Conservation (phyloP, 2,888 invertebrate species). For the Drosophila demipolita region DNA sequence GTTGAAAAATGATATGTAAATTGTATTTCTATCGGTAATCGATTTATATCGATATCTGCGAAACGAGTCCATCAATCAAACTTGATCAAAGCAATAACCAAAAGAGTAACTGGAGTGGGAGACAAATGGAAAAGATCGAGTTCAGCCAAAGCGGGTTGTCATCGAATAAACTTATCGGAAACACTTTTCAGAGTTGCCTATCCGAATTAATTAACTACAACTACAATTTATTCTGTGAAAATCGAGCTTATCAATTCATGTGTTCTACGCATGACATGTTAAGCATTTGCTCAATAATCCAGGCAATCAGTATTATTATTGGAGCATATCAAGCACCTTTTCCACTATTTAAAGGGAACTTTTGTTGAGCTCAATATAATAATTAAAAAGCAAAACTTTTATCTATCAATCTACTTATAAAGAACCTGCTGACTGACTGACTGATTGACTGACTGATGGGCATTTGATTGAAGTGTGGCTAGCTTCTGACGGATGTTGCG, state of each 20-base stretch:
- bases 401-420: neutral
- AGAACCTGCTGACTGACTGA: neutral
- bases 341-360: neutral
- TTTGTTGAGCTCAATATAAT: neutral
- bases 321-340: neutral
- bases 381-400: neutral
- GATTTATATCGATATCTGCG: neutral
- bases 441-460: neutral
- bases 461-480: conserved; percentile 37
- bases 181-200: neutral
- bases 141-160: too few species aligned
- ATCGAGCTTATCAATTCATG: neutral
- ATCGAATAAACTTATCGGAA: neutral
- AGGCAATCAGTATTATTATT: neutral
- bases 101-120: neutral
- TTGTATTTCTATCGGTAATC: neutral
- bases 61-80: neutral
- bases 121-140: neutral
- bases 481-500: conserved; percentile 32
- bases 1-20: neutral
- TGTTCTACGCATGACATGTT: neutral
- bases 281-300: neutral
- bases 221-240: neutral
- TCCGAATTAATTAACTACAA: neutral
- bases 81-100: neutral